phyloP scores from a whole-genome alignment of 2,797 vertebrate species.

The Coendou prehensilis region DNA sequence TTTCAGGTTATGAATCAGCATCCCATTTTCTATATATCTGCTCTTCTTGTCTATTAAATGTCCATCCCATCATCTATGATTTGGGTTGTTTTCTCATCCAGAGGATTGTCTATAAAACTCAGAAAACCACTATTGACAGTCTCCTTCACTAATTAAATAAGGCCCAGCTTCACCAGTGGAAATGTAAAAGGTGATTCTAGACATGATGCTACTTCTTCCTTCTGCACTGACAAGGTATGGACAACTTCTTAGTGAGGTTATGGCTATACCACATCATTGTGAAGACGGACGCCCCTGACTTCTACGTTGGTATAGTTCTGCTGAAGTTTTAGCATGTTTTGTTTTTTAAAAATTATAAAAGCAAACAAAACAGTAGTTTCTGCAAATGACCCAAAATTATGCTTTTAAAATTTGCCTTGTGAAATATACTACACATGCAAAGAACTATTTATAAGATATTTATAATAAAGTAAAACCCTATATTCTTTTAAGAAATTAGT shows the following conservation, averaged over 20 bases:
- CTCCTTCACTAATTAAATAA: constrained; percentile 61
- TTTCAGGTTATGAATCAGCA: constrained; percentile 65
- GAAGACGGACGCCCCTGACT: neutral
- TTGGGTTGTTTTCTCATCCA: constrained; percentile 47
- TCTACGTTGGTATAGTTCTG: neutral
- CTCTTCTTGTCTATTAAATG: constrained; percentile 31
- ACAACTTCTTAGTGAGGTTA: neutral
- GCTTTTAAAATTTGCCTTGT: constrained; percentile 23
- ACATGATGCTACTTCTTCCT: neutral
- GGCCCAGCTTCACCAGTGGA: neutral
- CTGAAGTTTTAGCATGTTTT: neutral
- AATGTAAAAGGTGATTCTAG: neutral
- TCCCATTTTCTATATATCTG: constrained; percentile 47
- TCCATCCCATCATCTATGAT: neutral
- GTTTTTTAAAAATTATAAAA: neutral
- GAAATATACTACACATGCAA: neutral
- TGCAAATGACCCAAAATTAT: neutral
- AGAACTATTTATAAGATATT: neutral
- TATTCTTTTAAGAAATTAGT: neutral
- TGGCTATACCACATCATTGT: neutral
- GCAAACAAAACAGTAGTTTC: neutral
- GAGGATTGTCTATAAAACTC: constrained; percentile 7
- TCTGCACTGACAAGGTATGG: accelerated
- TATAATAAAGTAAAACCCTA: neutral
- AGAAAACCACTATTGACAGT: constrained; percentile 49